Base-by-base conservation (phyloP, 2,113 vertebrate genomes). In the Silurus meridionalis region DNA sequence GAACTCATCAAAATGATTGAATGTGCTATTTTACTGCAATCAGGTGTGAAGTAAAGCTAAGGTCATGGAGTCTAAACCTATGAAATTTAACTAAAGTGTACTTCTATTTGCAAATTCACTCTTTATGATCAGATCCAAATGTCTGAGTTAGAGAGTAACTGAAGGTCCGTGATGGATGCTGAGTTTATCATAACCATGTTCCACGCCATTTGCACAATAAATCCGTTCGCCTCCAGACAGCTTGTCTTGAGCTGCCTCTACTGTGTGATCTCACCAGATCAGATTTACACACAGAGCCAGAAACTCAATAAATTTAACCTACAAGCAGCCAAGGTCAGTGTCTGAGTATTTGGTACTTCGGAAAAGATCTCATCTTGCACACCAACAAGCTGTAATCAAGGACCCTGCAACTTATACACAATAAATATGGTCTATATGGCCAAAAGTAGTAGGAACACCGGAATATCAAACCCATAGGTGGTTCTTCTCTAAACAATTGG, bases 1-100 rank as follows among this genome's bases (percentile, higher is more conserved):
- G 53, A 83, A 50, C 60, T 61, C 61, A 48, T 69, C 75, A 57
- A 11, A 55, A 69, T 57, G 77, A 86, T 64, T 37, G 60, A 86
- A 75, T 8, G n/a, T 2, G 8, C 80, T 82, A 57, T 80, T 86
- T 83, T 52, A 74, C 48, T 48, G 80, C 77, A 57, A 63, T 86
- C 55, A 74, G 71, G 85, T 74, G 23, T 69, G 25, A 63, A 85
- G 28, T 69, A 23, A 15, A 37, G n/a, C 50, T 37, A 64, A 58
- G 85, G 85, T 86, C 67, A 63, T 25, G 15, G 66, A 74, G 85
- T 86, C n/a, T 23, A 74, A 86, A 80, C 21, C 78, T 61, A 82
- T 74, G 67, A 74, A 81, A 72, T 46, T 52, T 28, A 53, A 81
- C 37, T 71, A 63, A 72, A 74, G 46, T 23, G 46, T 74, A 13